phyloP scores from a whole-genome alignment of 1,140 invertebrate species.

The Charaxes varanes region DNA sequence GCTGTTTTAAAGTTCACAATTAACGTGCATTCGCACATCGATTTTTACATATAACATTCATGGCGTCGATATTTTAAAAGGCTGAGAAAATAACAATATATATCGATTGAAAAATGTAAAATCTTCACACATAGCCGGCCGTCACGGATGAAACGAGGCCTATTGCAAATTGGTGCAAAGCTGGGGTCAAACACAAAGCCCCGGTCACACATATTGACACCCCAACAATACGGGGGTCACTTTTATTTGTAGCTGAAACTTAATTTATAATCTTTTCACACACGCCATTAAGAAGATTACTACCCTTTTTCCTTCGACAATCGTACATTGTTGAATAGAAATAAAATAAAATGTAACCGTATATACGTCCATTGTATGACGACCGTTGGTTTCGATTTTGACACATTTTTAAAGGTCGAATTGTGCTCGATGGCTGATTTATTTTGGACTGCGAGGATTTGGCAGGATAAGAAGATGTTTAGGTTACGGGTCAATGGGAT shows the following conservation, averaged over 20 bases:
- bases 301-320: slow-evolving; percentile 68
- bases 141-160: slow-evolving; percentile 52
- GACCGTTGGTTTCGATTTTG: slow-evolving; percentile 46
- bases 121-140: slow-evolving; percentile 33
- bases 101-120: slow-evolving; percentile 32
- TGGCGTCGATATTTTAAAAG: no score
- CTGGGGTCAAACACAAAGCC: slow-evolving; percentile 63
- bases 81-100: no score
- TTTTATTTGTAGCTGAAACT: slow-evolving; percentile 73
- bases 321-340: slow-evolving; percentile 65
- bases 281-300: slow-evolving; percentile 73
- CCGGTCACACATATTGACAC: slow-evolving; percentile 71
- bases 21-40: not conserved
- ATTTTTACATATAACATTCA: no score
- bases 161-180: slow-evolving; percentile 61
- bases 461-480: slow-evolving; percentile 63
- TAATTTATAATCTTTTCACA: slow-evolving; percentile 75
- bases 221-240: slow-evolving; percentile 66
- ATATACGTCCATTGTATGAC: slow-evolving; percentile 14
- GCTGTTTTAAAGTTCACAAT: no score
- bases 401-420: slow-evolving; percentile 59
- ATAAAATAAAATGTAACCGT: slow-evolving; percentile 56
- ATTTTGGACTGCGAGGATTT: slow-evolving; percentile 44
- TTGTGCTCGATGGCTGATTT: slow-evolving; percentile 65
- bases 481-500: slow-evolving; percentile 58